These are phyloP conservation scores for Columbina picui DNA, from an alignment of 2,113 vertebrate genomes.

Conservation along the genomic window DNA sequence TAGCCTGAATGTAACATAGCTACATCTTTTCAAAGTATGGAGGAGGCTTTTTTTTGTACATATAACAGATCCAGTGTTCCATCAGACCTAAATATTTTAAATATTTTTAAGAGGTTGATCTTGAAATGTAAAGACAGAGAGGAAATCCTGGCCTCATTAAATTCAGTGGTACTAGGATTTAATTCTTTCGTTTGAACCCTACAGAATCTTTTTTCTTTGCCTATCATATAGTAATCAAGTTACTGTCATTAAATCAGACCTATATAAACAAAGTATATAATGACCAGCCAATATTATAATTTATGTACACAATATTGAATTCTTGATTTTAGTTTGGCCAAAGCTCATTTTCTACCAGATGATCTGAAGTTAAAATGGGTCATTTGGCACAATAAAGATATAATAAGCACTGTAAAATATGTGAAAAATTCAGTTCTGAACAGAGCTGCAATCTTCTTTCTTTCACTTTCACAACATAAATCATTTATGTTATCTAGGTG, in stretches of 20 bases:
- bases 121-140: not conserved
- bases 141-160: not conserved
- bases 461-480: constrained; percentile 21
- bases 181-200: not conserved
- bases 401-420: constrained; percentile 25
- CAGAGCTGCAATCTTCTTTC: not conserved
- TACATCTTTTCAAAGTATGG: not conserved
- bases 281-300: not conserved
- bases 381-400: constrained; percentile 43
- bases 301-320: not conserved
- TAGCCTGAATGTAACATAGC: not conserved
- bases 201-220: not conserved
- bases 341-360: constrained; percentile 11
- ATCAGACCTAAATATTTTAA: not conserved
- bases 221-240: not conserved
- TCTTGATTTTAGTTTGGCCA: not conserved
- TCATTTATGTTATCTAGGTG: constrained; percentile 49
- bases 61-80: not conserved
- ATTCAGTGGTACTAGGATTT: not conserved
- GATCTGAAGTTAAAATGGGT: constrained; percentile 11
- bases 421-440: constrained; percentile 1
- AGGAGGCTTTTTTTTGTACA: not conserved
- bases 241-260: not conserved
- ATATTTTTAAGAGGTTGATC: not conserved
- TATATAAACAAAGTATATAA: not conserved